A percentile compares a stretch with the other conserved stretches of the same genome.
Evolutionary conservation across 1,140 invertebrate genomes (phyloP).

Genomic region (Ceratitis capitata): DNA sequence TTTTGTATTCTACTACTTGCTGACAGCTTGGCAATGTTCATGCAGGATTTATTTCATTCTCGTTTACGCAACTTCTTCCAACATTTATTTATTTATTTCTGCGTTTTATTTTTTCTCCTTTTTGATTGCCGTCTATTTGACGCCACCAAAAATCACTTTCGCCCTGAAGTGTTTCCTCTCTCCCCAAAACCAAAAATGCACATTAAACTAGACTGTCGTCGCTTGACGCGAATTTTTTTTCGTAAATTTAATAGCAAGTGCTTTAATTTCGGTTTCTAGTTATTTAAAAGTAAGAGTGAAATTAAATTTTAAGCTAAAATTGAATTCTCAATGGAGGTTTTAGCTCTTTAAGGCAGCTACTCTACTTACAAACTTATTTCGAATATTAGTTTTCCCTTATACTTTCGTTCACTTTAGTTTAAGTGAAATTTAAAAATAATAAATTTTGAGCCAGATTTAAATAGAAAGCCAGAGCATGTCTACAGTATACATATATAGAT

Average conservation of each 20-base stretch:
- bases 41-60: neutral
- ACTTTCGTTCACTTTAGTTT: too few species aligned
- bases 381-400: too few species aligned
- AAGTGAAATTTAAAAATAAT: too few species aligned
- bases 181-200: neutral
- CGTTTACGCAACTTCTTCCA: neutral
- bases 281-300: neutral
- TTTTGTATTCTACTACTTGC: neutral
- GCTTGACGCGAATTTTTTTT: neutral
- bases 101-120: neutral
- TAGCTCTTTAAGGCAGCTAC: too few species aligned
- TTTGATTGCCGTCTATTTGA: neutral
- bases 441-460: too few species aligned
- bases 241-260: neutral
- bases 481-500: too few species aligned
- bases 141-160: constrained; percentile 22
- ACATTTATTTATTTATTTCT: neutral
- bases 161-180: neutral
- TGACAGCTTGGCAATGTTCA: neutral
- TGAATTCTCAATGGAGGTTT: too few species aligned
- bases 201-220: neutral
- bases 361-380: too few species aligned
- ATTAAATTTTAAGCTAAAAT: neutral
- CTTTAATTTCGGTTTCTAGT: neutral
- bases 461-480: too few species aligned